Conservation (phyloP, 2,113 vertebrate species). For the Deroptyus accipitrinus region DNA sequence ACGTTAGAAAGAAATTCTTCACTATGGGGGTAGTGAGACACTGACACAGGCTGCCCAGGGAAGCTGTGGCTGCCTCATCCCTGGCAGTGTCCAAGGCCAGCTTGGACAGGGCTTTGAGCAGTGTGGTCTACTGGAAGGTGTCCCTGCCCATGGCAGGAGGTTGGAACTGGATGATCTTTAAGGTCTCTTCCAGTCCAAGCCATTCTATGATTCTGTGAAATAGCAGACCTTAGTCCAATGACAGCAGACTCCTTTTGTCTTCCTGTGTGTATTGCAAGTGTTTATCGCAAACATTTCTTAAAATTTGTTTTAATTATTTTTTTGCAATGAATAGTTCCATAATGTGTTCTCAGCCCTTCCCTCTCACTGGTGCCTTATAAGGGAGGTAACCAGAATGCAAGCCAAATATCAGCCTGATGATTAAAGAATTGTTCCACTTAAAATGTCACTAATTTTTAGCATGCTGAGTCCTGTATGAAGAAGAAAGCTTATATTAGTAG, state of each 20-base stretch:
- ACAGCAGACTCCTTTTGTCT: not conserved
- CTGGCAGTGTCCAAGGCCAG: not conserved
- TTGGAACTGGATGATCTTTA: not conserved
- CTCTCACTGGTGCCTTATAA: constrained; percentile 10
- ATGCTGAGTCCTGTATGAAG: not conserved
- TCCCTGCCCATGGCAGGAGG: not conserved
- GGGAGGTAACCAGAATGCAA: not conserved
- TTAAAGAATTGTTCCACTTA: constrained; percentile 50
- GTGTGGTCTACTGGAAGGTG: not conserved
- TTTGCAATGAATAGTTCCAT: not conserved
- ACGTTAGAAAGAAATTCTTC: not conserved
- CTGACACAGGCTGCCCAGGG: not conserved
- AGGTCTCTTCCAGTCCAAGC: not conserved
- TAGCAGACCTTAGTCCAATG: not conserved
- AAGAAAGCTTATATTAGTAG: not conserved
- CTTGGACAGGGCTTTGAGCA: not conserved
- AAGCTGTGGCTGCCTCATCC: not conserved
- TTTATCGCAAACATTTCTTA: not conserved
- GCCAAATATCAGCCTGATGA: constrained; percentile 35
- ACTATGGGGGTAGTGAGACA: not conserved
- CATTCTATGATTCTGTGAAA: not conserved
- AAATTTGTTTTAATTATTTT: not conserved
- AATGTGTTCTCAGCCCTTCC: constrained; percentile 12
- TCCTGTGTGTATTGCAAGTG: not conserved
- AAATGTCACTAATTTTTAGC: constrained; percentile 54